phyloP scores from a whole-genome alignment of 92 coral and sea anemone species.

The Epizoanthus rinbou region DNA sequence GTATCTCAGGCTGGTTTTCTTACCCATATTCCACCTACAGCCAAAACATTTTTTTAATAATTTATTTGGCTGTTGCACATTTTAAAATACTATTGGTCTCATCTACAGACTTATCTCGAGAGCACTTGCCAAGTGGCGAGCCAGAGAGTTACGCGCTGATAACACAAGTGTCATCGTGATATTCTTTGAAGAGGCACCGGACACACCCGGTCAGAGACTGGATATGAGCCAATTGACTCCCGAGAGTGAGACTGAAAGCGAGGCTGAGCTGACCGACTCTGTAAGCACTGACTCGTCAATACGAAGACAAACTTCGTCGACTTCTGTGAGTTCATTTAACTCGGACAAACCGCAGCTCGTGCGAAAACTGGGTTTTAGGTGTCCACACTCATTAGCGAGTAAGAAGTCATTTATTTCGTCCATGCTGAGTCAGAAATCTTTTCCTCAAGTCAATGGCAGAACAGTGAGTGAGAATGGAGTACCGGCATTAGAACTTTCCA shows the following conservation, averaged over 20 bases:
- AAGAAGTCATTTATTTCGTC: constrained; percentile 25
- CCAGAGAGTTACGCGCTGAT: constrained; percentile 85
- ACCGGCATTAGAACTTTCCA: constrained; percentile 1
- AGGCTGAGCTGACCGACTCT: constrained; percentile 68
- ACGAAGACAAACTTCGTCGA: constrained; percentile 43
- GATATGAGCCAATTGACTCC: constrained; percentile 57
- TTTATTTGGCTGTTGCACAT: background rate
- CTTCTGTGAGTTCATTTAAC: constrained; percentile 10
- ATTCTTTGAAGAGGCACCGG: constrained; percentile 81
- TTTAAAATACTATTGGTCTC: background rate
- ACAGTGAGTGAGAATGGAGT: background rate
- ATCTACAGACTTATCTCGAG: constrained; percentile 69
- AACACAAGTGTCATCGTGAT: constrained; percentile 89
- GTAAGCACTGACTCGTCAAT: constrained; percentile 59
- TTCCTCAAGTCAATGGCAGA: constrained; percentile 16
- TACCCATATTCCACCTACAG: too few species aligned
- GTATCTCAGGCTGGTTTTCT: too few species aligned
- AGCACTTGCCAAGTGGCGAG: constrained; percentile 91
- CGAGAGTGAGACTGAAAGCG: constrained; percentile 83
- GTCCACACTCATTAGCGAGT: constrained; percentile 38
- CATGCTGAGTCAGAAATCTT: constrained; percentile 26
- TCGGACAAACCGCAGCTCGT: constrained; percentile 74
- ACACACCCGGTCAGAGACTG: constrained; percentile 45
- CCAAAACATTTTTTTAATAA: background rate
- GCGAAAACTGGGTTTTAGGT: constrained; percentile 76